A percentile compares a stretch with the other conserved stretches of the same genome.
Evolutionary conservation across 2,113 vertebrate species (phyloP).

Genomic region (Papio anubis): DNA sequence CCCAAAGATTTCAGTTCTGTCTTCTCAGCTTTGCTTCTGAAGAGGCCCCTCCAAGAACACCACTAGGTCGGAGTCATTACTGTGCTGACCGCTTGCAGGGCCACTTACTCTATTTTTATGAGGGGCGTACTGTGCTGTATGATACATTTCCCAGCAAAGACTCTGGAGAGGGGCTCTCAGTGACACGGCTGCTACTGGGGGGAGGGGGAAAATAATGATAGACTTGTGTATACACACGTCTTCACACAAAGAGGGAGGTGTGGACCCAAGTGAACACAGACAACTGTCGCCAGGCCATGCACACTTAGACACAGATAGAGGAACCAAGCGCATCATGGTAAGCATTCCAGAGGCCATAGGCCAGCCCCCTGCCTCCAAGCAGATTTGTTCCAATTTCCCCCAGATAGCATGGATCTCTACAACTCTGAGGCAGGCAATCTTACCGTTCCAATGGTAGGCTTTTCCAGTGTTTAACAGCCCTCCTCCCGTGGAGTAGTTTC

Average conservation of each 20-base stretch:
- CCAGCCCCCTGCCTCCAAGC: slow-evolving; percentile 60
- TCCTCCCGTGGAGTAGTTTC: slow-evolving; percentile 23
- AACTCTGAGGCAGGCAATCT: slow-evolving; percentile 51
- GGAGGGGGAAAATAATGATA: neutral
- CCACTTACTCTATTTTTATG: slow-evolving; percentile 82
- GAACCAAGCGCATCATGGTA: slow-evolving; percentile 12
- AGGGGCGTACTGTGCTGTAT: slow-evolving; percentile 74
- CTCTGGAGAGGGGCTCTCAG: slow-evolving; percentile 57
- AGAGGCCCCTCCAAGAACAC: slow-evolving; percentile 76
- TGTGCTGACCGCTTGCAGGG: slow-evolving; percentile 69
- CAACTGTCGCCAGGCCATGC: neutral
- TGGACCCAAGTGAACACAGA: neutral
- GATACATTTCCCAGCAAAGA: slow-evolving; percentile 76
- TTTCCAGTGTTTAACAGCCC: slow-evolving; percentile 32
- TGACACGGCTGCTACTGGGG: slow-evolving; percentile 51
- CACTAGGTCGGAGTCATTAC: slow-evolving; percentile 76
- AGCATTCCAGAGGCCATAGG: slow-evolving; percentile 48
- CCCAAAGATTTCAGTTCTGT: slow-evolving; percentile 75
- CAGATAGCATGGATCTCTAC: slow-evolving; percentile 50
- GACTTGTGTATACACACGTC: neutral
- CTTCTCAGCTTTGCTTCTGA: slow-evolving; percentile 68
- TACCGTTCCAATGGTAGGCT: neutral
- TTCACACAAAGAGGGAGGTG: no score
- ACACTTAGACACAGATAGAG: neutral
- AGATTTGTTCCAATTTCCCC: slow-evolving; percentile 66